Base-by-base conservation (phyloP, 2,888 invertebrate genomes). In the Pogonocherus hispidulus region DNA sequence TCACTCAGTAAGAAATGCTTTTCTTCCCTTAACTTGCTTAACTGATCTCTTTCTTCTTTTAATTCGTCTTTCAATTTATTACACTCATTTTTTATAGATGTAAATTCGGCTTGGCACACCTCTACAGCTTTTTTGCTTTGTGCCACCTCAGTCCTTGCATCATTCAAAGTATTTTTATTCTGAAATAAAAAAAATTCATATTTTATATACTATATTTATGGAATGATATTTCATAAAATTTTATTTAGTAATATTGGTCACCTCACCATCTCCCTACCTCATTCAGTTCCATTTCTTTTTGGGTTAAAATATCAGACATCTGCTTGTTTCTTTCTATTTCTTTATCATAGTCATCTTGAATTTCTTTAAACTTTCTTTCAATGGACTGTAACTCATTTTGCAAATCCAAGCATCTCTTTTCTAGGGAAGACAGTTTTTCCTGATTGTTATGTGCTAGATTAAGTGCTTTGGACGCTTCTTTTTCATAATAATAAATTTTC, bases 381-480 rank as follows among this genome's bases (percentile, higher is more conserved):
- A 78, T 62, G 11, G 68, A 57, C 87, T 85, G 74, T 78, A 51
- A 82, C 76, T 79, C 87, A 16, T 84, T 86, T 52, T 89, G 87
- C 56, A 88, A 80, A 54, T 86, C 85, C 8, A 84, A 83, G 63
- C 88, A 86, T 67, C 91, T 89, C 0, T 79, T 71, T 62, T 89
- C 88, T 0, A 91, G 75, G 44, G 86, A 85, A 65, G 89, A 89
- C 67, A 88, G 88, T 82, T 91, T 92, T 20, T 91, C 90, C 81
- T 92, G 91, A 78, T 90, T 91, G 72, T 89, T 90, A 32, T 91
- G 90, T 0, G 91, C 92, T 41, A 93, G 81, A 76, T 91, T 91
- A 47, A 93, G 83, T 0, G 93, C 90, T 85, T 92, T 92, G 27
- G 92, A 89, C 1, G 93, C 85, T 85, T 95, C 94, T 4, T 88